Percentiles rank a stretch among this genome's conserved stretches.
These are phyloP conservation scores for Orussus abietinus DNA, from an alignment of 1,140 invertebrate species.

Conservation along the genomic window DNA sequence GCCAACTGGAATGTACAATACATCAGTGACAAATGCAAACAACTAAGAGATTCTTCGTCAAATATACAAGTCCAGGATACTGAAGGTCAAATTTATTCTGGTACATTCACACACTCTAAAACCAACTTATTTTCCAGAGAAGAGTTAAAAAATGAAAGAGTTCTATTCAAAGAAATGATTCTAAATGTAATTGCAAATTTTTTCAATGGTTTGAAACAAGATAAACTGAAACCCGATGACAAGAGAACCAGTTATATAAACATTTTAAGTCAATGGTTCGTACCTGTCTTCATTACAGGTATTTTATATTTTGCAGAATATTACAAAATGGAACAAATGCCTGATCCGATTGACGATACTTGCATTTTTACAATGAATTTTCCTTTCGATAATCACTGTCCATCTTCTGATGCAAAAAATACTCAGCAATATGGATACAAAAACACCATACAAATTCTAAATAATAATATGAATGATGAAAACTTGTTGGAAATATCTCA, in stretches of 20 bases:
- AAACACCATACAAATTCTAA: background rate
- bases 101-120: too few species aligned
- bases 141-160: background rate
- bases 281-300: slow-evolving; percentile 20
- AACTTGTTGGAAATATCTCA: slow-evolving; percentile 1
- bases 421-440: background rate
- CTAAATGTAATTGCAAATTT: background rate
- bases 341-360: slow-evolving; percentile 6
- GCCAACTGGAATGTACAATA: slow-evolving; percentile 18
- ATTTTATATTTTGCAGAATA: slow-evolving; percentile 18
- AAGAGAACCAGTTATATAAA: slow-evolving; percentile 9
- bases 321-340: slow-evolving; percentile 4
- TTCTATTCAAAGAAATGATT: background rate
- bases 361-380: slow-evolving; percentile 22
- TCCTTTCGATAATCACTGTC: slow-evolving; percentile 15
- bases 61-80: background rate
- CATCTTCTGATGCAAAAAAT: background rate
- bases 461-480: slow-evolving; percentile 3
- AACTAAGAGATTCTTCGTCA: slow-evolving; percentile 5
- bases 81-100: too few species aligned
- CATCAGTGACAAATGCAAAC: slow-evolving; percentile 7
- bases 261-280: slow-evolving; percentile 24
- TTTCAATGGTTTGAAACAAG: background rate
- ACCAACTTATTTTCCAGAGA: too few species aligned
- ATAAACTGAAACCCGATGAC: background rate